Conservation (phyloP, 2,797 vertebrate species). For the Diceros bicornis region DNA sequence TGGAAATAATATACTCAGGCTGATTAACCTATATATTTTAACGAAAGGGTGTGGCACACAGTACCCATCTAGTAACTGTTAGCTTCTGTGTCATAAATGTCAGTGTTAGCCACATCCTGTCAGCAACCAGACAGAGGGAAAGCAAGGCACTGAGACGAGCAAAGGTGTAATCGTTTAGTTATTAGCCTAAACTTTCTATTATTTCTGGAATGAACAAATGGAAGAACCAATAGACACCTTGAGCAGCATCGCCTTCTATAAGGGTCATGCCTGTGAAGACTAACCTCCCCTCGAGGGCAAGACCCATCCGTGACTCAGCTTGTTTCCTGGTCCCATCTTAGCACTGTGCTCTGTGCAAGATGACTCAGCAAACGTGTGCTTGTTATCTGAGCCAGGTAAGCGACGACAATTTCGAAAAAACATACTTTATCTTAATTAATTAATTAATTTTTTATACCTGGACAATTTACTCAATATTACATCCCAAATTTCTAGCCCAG, state of each 20-base stretch:
- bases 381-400: neutral
- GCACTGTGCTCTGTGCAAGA: neutral
- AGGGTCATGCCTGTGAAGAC: fast-evolving
- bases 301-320: neutral
- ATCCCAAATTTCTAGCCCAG: neutral
- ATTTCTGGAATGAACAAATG: neutral
- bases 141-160: neutral
- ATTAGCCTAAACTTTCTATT: neutral
- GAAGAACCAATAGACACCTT: neutral
- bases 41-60: neutral
- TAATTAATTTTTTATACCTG: neutral
- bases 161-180: no score
- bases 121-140: neutral
- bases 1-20: neutral
- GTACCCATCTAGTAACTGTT: no score
- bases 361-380: fast-evolving
- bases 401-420: neutral
- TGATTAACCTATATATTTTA: neutral
- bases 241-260: neutral
- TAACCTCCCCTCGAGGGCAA: neutral
- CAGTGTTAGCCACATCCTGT: fast-evolving
- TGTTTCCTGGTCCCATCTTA: neutral
- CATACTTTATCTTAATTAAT: neutral
- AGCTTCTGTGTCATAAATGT: no score
- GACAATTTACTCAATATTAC: neutral